Conservation (phyloP, 2,797 vertebrate genomes). For the Carcharodon carcharias region DNA sequence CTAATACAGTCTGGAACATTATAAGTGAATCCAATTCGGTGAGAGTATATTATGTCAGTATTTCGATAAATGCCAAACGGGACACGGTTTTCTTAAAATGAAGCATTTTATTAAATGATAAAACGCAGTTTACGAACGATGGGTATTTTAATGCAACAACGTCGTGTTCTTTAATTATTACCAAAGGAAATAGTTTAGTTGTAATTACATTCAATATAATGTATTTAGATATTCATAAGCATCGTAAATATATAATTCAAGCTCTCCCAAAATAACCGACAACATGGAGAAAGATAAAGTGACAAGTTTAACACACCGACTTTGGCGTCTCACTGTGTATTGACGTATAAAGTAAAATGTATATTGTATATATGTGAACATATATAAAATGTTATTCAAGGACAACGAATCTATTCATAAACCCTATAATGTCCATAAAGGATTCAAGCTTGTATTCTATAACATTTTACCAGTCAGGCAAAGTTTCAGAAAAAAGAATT, state of each 20-base stretch:
- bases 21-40: slow-evolving; percentile 44
- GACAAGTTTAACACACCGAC: neutral
- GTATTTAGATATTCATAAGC: neutral
- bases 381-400: neutral
- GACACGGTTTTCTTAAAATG: neutral
- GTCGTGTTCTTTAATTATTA: neutral
- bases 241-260: neutral
- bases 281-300: neutral
- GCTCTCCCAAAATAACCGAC: neutral
- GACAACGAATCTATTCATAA: neutral
- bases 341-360: neutral
- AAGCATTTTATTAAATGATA: neutral
- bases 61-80: neutral
- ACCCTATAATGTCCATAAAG: neutral
- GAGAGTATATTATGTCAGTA: slow-evolving; percentile 40
- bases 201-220: neutral
- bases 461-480: neutral
- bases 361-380: neutral
- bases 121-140: neutral
- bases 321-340: neutral
- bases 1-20: slow-evolving; percentile 50
- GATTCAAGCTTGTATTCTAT: neutral
- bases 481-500: neutral
- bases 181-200: neutral
- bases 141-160: neutral